Conservation (phyloP, 1,140 invertebrate species). For the Monochamus saltuarius region DNA sequence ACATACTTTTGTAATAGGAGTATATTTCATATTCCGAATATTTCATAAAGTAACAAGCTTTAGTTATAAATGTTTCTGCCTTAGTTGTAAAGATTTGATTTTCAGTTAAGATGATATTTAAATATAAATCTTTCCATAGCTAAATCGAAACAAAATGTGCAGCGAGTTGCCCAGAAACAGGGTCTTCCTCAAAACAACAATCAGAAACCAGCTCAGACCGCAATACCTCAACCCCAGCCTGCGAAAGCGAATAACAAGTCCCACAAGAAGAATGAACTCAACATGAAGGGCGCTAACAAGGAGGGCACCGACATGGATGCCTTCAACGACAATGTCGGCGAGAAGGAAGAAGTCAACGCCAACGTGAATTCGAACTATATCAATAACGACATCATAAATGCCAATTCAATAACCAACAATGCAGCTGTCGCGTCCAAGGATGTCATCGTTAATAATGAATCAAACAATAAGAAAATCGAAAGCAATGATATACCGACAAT, state of each 20-base stretch:
- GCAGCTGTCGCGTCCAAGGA: conserved; percentile 7
- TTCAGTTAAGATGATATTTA: too few relatives aligned
- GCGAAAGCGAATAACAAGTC: conserved; percentile 42
- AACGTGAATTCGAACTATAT: conserved; percentile 16
- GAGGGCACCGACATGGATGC: conserved; percentile 55
- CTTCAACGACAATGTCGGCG: conserved; percentile 42
- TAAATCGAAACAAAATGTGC: conserved; percentile 40
- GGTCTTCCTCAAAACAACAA: conserved; percentile 6
- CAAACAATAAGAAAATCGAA: background rate
- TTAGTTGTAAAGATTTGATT: too few relatives aligned
- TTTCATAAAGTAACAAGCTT: too few relatives aligned
- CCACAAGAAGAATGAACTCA: conserved; percentile 49
- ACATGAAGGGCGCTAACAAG: conserved; percentile 50
- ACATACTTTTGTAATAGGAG: too few relatives aligned
- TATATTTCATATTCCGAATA: too few relatives aligned
- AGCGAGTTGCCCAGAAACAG: conserved; percentile 9
- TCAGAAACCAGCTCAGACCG: conserved; percentile 19
- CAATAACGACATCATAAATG: conserved; percentile 26
- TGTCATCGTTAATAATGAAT: background rate
- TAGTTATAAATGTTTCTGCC: background rate
- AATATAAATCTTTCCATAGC: conserved; percentile 42
- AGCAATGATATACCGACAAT: background rate
- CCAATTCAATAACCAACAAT: conserved; percentile 13
- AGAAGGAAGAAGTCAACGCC: conserved; percentile 29
- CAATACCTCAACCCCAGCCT: conserved; percentile 39